phyloP scores from a whole-genome alignment of 1,140 invertebrate genomes.

The Cydia fagiglandana region DNA sequence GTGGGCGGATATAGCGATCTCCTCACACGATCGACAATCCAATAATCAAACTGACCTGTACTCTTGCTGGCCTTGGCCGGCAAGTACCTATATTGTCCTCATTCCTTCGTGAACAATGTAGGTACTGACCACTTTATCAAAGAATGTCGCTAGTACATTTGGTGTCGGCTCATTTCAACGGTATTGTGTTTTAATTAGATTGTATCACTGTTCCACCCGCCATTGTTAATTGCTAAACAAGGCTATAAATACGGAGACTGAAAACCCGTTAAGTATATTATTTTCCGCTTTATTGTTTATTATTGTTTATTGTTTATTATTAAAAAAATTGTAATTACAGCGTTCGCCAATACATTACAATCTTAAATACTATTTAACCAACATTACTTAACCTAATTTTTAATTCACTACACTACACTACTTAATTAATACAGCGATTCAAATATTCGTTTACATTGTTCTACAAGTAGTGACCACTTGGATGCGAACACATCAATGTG shows the following conservation, averaged over 20 bases:
- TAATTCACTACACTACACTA: too few species aligned
- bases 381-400: too few species aligned
- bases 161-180: neutral
- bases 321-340: too few species aligned
- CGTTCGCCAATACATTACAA: too few species aligned
- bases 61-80: conserved; percentile 8
- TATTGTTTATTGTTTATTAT: too few species aligned
- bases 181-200: conserved; percentile 9
- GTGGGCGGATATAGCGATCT: conserved; percentile 3
- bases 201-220: conserved; percentile 23
- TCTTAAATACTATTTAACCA: too few species aligned
- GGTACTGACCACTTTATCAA: neutral
- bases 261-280: neutral
- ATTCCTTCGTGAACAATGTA: neutral
- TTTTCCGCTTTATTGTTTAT: neutral
- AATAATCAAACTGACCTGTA: conserved; percentile 1
- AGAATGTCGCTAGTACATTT: conserved; percentile 9
- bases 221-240: neutral
- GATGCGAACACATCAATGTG: too few species aligned
- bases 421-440: too few species aligned
- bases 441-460: too few species aligned
- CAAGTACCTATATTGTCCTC: conserved; percentile 23
- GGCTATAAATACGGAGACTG: neutral
- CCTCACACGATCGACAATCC: neutral
- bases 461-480: too few species aligned